Evolutionary conservation across 1,140 invertebrate genomes (phyloP).

Genomic region (Pantala flavescens): DNA sequence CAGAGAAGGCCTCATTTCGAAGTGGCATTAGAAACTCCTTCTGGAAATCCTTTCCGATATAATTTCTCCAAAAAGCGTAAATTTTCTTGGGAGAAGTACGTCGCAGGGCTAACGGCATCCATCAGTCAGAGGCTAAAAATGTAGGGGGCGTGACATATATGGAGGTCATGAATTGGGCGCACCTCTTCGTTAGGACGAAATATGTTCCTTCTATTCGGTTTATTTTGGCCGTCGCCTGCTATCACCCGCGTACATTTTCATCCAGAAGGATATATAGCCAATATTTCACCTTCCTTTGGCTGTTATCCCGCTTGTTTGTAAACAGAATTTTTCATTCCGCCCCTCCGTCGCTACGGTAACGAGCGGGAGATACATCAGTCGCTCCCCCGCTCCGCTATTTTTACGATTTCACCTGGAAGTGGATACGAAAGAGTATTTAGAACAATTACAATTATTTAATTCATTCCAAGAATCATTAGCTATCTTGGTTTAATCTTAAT

Average conservation of each 20-base stretch:
- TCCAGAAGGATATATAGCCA: neutral
- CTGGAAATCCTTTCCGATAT: too few species aligned
- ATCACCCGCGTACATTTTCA: neutral
- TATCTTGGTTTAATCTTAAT: too few species aligned
- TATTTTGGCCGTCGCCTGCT: neutral
- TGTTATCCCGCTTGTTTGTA: constrained; percentile 5
- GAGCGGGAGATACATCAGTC: neutral
- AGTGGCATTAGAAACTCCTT: too few species aligned
- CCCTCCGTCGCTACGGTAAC: neutral
- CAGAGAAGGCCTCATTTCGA: too few species aligned
- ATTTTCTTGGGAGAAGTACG: too few species aligned
- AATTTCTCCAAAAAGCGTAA: too few species aligned
- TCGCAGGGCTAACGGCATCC: too few species aligned
- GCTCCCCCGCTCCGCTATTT: neutral
- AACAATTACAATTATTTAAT: too few species aligned
- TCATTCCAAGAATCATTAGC: too few species aligned
- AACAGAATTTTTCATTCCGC: neutral
- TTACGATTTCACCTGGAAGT: neutral
- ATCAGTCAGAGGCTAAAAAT: too few species aligned
- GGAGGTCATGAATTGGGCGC: neutral
- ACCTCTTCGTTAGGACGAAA: neutral
- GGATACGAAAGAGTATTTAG: too few species aligned
- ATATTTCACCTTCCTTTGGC: neutral
- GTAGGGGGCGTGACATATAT: too few species aligned
- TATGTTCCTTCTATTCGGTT: neutral